These are phyloP conservation scores for Clytia hemisphaerica DNA, from an alignment of 30 jellyfish, hydroid and myxozoan species.

Conservation along the genomic window DNA sequence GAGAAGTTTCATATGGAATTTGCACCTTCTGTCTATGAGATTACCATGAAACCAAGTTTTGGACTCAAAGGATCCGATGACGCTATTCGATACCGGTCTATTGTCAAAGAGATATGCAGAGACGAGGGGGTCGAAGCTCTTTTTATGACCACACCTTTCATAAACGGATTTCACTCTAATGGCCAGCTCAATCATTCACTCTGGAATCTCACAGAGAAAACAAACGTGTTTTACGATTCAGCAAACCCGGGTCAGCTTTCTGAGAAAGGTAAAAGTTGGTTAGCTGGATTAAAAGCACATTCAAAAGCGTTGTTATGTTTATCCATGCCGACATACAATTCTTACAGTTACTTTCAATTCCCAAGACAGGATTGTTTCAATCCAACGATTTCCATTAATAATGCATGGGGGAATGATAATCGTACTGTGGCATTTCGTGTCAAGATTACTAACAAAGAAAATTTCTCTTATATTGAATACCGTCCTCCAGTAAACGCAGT, in stretches of 20 bases:
- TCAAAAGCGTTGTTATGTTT: constrained; percentile 8
- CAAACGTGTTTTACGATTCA: not conserved
- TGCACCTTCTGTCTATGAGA: constrained; percentile 15
- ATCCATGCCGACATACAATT: constrained; percentile 16
- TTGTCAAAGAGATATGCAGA: constrained; percentile 11
- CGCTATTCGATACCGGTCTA: constrained; percentile 12
- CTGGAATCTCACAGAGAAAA: constrained; percentile 4
- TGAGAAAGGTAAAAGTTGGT: constrained; percentile 9
- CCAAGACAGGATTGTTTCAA: too few relatives aligned
- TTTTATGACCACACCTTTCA: constrained; percentile 24
- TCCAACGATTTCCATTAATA: too few relatives aligned
- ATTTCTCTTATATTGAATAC: constrained; percentile 4
- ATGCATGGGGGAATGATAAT: constrained; percentile 16
- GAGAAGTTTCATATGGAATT: constrained; percentile 17
- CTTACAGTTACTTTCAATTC: too few relatives aligned
- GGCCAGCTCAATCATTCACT: constrained; percentile 35
- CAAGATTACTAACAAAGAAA: not conserved
- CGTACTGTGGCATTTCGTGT: constrained; percentile 6
- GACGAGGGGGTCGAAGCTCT: constrained; percentile 20
- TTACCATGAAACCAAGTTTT: constrained; percentile 2
- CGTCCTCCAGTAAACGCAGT: constrained; percentile 23
- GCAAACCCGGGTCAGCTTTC: not conserved
- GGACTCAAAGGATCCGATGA: constrained; percentile 16
- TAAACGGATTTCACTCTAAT: not conserved
- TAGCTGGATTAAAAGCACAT: constrained; percentile 20